Conservation (phyloP, 2,113 vertebrate genomes). For the Symphodus melops region DNA sequence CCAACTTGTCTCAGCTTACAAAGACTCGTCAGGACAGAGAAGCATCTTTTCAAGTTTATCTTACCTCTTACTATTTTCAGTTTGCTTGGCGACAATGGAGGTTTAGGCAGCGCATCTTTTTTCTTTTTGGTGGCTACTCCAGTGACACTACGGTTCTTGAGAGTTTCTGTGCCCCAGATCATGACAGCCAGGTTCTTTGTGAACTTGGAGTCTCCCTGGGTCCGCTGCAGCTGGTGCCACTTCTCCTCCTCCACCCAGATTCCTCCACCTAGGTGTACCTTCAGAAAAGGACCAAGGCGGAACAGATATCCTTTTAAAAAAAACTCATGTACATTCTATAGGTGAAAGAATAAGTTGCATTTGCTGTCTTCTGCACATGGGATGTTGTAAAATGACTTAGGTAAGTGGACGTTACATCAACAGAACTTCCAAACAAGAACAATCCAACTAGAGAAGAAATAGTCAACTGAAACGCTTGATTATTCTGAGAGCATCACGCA, state of each 20-base stretch:
- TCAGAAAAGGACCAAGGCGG: constrained; percentile 43
- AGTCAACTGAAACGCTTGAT: neutral
- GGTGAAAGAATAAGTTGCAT: neutral
- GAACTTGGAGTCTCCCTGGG: constrained; percentile 99
- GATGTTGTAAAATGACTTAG: too few relatives aligned
- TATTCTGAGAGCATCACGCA: neutral
- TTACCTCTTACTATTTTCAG: constrained; percentile 98
- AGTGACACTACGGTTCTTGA: constrained; percentile 98
- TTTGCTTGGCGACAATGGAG: constrained; percentile 98
- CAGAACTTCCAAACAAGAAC: neutral
- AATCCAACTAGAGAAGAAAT: neutral
- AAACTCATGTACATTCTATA: too few relatives aligned
- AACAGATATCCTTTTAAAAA: neutral
- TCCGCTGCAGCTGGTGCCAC: constrained; percentile 98
- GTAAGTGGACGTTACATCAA: too few relatives aligned
- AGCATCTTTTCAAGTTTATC: neutral
- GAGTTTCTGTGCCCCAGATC: constrained; percentile 99
- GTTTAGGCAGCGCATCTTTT: constrained; percentile 98
- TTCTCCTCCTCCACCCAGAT: constrained; percentile 99
- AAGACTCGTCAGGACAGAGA: neutral
- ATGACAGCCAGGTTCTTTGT: constrained; percentile 99
- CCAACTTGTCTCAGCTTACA: constrained; percentile 1
- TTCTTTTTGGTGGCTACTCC: constrained; percentile 99
- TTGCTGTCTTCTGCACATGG: too few relatives aligned
- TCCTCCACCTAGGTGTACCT: constrained; percentile 98